Evolutionary conservation across 2,888 invertebrate species (phyloP).

Genomic region (Chrysotoxum bicinctum): DNA sequence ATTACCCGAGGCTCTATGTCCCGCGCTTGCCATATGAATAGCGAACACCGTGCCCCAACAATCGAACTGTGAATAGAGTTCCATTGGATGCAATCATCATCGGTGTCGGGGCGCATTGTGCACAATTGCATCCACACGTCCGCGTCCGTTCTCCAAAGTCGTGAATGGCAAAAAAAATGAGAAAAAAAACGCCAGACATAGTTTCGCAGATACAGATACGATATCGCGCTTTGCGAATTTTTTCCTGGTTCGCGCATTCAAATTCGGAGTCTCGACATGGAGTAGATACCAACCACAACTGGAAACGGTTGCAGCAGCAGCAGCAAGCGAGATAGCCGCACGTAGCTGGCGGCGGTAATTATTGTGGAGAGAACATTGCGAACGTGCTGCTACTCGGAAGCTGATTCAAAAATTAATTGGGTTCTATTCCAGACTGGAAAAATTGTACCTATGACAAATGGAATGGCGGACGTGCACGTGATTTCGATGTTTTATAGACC

Average conservation of each 20-base stretch:
- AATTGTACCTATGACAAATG: conserved; percentile 49
- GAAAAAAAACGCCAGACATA: conserved; percentile 26
- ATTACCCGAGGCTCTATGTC: conserved; percentile 46
- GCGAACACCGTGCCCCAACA: conserved; percentile 34
- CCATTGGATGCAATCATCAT: conserved; percentile 60
- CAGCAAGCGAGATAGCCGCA: conserved; percentile 34
- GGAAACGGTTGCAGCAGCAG: background rate
- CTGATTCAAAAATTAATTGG: conserved; percentile 72
- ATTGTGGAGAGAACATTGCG: conserved; percentile 60
- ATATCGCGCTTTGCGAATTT: conserved; percentile 10
- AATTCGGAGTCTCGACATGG: conserved; percentile 33
- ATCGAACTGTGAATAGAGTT: conserved; percentile 55
- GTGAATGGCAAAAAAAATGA: background rate
- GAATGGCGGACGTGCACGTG: conserved; percentile 65
- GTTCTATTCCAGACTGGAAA: conserved; percentile 64
- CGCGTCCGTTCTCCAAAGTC: background rate
- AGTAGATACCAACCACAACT: background rate
- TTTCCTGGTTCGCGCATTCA: conserved; percentile 43
- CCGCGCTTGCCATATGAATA: conserved; percentile 17
- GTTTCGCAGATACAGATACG: conserved; percentile 24
- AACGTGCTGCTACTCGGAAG: conserved; percentile 70
- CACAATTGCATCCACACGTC: conserved; percentile 35
- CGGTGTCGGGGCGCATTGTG: conserved; percentile 16
- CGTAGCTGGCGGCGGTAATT: conserved; percentile 69
- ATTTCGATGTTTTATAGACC: conserved; percentile 42